Evolutionary conservation across 2,113 vertebrate species (phyloP).

Genomic region (Sinocyclocheilus anophthalmus): DNA sequence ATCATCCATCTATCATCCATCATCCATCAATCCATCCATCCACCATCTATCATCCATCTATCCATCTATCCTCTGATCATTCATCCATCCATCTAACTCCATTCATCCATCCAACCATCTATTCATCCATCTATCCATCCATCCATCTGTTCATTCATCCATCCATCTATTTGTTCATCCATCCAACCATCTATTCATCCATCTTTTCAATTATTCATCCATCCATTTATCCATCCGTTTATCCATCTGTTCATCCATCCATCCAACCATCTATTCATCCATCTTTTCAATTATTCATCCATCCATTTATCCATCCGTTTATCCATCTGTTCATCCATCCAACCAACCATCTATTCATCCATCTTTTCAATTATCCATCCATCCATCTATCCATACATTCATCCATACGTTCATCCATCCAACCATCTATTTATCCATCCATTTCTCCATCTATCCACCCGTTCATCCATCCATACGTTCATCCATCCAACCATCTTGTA

Average conservation of each 20-base stretch:
- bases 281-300: background rate
- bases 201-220: no score
- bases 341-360: background rate
- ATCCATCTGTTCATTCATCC: background rate
- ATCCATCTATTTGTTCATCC: accelerated
- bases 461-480: background rate
- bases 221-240: background rate
- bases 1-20: background rate
- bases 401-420: no score
- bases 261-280: background rate
- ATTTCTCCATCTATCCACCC: accelerated
- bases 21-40: background rate
- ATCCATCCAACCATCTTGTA: background rate
- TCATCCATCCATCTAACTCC: accelerated
- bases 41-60: background rate
- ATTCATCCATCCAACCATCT: background rate
- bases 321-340: background rate
- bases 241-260: accelerated
- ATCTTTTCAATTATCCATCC: no score
- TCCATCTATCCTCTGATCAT: no score
- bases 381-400: background rate
- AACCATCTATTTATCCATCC: background rate
- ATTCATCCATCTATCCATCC: accelerated
- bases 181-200: background rate
- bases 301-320: background rate